Evolutionary conservation across 2,113 vertebrate genomes (phyloP).

Genomic region (Semicossyphus pulcher): DNA sequence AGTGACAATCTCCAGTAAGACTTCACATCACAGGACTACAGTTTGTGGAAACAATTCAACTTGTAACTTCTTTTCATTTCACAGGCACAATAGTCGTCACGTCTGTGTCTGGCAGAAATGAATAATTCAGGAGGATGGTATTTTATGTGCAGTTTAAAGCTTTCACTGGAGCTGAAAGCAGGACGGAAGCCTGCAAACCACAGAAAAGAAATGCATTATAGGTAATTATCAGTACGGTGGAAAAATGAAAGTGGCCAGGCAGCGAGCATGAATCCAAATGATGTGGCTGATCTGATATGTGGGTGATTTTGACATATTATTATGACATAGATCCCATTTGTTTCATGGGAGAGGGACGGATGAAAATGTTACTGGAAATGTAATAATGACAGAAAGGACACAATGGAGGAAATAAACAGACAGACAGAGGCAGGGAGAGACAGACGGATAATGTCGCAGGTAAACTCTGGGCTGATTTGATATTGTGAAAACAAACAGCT

Average conservation of each 20-base stretch:
- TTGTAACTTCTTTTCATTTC: background rate
- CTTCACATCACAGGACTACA: background rate
- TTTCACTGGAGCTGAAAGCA: conserved; percentile 11
- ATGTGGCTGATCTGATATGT: conserved; percentile 35
- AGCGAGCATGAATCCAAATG: conserved; percentile 34
- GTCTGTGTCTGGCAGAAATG: background rate
- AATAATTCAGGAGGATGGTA: conserved; percentile 31
- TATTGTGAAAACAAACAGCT: conserved; percentile 60
- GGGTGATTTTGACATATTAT: no score
- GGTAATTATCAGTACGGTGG: conserved; percentile 39
- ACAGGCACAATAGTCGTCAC: background rate
- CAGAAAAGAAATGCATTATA: conserved; percentile 36
- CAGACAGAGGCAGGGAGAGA: background rate
- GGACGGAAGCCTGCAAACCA: conserved; percentile 20
- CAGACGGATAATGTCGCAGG: background rate
- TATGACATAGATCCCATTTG: conserved; percentile 38
- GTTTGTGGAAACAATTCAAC: conserved; percentile 23
- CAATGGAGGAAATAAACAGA: background rate
- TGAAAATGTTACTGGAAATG: conserved; percentile 15
- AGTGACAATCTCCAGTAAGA: background rate
- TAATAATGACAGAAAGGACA: conserved; percentile 16
- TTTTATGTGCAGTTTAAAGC: conserved; percentile 31
- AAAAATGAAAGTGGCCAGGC: conserved; percentile 21
- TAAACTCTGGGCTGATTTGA: conserved; percentile 27
- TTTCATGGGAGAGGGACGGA: conserved; percentile 31